Evolutionary conservation across 1,140 invertebrate genomes (phyloP), one percentile per base, ranked within the genome.

Genomic region (Probaryconus sp.): DNA sequence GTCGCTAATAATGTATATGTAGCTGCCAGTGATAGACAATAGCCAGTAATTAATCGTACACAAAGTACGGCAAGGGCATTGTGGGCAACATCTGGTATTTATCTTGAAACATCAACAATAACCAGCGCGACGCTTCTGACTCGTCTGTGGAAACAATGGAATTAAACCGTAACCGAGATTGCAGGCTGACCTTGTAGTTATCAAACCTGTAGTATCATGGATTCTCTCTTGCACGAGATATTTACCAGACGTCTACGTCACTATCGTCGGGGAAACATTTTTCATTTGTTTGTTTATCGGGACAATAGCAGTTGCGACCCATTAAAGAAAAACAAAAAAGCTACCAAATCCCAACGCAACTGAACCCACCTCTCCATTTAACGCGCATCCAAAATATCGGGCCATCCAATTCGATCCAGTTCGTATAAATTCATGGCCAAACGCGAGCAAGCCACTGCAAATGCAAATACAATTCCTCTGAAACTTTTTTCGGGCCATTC

Each of bases 41-140:
- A 71, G 77, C 45, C 64, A 74, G 79, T 83, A 84, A 84, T 84
- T 84, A 84, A 84, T 84, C 81, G 79, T 79, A 82, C 80, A 83
- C 82, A 81, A 82, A 83, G 78, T 83, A 80, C 78, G 76, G 65
- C 72, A 68, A 63, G 78, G 77, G 80, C 63, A 83, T 83, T 84
- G 82, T 82, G 78, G 67, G 64, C 64, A 72, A 73, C 80, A 82
- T 82, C 80, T 80, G 81, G 79, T 83, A 84, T 81, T 84, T 83
- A 84, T 84, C 82, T 84, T 80, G 80, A 77, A 81, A 82, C 77
- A 82, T 78, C 75, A 81, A 82, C 81, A 82, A 78, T 77, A 77
- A 67, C 56, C 61, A 40, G 58, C 61, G 55, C 58, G 60, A 45
- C 45, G 60, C 31, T 58, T 73, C 70, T 33, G 64, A 45, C 55